These are phyloP conservation scores for Podocnemis expansa DNA, from an alignment of 2,113 vertebrate species.

Conservation along the genomic window DNA sequence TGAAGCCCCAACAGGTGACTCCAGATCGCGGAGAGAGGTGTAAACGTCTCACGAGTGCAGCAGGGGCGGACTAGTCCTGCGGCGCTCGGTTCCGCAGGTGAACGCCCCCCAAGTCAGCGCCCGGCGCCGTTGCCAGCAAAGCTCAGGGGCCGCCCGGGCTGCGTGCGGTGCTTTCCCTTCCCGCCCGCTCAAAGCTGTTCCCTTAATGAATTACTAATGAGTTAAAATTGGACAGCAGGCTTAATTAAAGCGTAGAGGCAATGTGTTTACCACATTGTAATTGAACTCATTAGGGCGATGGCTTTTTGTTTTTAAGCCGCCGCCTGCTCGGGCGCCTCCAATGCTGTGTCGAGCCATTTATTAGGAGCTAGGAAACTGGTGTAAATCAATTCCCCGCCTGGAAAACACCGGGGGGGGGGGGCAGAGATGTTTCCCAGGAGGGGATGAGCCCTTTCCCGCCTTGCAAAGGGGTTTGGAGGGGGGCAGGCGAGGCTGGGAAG, in stretches of 20 bases:
- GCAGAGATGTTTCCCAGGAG: background rate
- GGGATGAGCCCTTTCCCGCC: background rate
- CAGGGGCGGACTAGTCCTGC: background rate
- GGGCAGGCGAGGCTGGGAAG: background rate
- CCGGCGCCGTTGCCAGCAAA: no score
- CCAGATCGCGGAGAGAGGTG: accelerated
- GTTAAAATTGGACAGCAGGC: constrained; percentile 87
- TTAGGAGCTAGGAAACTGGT: constrained; percentile 41
- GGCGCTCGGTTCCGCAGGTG: background rate
- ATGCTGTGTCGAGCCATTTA: constrained; percentile 59
- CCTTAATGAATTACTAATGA: constrained; percentile 90
- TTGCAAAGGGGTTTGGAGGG: no score
- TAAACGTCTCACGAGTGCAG: background rate
- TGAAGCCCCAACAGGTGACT: accelerated
- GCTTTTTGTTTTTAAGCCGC: constrained; percentile 77
- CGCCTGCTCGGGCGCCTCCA: constrained; percentile 57
- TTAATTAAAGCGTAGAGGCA: constrained; percentile 88
- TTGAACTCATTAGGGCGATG: constrained; percentile 86
- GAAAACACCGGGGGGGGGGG: background rate
- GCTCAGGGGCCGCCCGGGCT: no score
- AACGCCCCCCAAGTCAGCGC: no score
- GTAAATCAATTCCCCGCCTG: constrained; percentile 59
- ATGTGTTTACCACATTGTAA: constrained; percentile 89
- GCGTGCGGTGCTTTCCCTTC: constrained; percentile 19
- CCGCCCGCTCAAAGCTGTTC: constrained; percentile 80